Evolutionary conservation across 2,113 vertebrate species (phyloP).

Genomic region (Asarcornis scutulata): DNA sequence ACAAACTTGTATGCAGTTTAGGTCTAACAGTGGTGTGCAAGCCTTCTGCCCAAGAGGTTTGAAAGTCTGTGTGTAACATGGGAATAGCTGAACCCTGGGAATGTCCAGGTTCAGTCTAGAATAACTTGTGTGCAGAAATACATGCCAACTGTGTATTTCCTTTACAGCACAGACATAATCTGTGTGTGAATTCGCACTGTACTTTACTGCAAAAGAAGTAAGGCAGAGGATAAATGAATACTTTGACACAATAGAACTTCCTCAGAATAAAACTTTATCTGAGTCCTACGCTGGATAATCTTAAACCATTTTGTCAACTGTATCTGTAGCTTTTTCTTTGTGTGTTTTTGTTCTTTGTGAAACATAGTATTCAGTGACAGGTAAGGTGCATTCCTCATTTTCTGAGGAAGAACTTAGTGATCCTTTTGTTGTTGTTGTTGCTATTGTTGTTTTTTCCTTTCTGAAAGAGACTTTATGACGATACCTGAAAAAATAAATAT

Average conservation of each 20-base stretch:
- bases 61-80: not conserved
- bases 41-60: not conserved
- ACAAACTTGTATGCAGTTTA: not conserved
- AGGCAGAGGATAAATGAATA: not conserved
- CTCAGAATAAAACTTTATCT: not conserved
- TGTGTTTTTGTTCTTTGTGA: not conserved
- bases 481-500: accelerated
- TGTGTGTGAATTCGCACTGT: not conserved
- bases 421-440: not conserved
- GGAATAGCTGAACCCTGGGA: not conserved
- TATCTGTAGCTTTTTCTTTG: not conserved
- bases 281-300: not conserved
- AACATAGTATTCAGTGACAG: not conserved
- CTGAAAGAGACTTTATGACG: not conserved
- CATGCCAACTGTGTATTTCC: not conserved
- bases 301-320: not conserved
- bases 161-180: not conserved
- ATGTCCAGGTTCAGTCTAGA: not conserved
- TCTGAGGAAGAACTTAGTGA: not conserved
- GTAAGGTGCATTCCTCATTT: not conserved
- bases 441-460: not conserved
- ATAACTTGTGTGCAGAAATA: not conserved
- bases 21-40: not conserved
- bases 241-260: not conserved
- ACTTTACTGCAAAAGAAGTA: not conserved